phyloP scores from a whole-genome alignment of 2,113 vertebrate species.

The Ranitomeya imitator region DNA sequence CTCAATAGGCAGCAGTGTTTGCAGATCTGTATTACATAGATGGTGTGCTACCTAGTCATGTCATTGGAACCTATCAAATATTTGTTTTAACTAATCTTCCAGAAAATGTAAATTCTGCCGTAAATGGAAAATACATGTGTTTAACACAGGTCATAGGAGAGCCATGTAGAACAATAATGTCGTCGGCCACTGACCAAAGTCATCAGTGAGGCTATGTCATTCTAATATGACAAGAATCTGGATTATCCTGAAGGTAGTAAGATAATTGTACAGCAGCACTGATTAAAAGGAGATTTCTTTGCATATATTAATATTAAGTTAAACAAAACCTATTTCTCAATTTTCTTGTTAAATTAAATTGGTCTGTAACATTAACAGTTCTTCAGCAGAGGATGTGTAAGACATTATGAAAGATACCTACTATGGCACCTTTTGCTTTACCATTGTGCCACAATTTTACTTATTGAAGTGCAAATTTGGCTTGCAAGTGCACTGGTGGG shows the following conservation, averaged over 20 bases:
- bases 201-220: neutral
- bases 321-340: too few relatives aligned
- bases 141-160: neutral
- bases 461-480: too few relatives aligned
- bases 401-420: too few relatives aligned
- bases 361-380: too few relatives aligned
- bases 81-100: conserved; percentile 49
- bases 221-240: neutral
- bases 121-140: conserved; percentile 46
- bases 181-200: neutral
- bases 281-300: neutral
- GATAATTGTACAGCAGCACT: neutral
- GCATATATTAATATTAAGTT: too few relatives aligned
- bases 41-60: conserved; percentile 9
- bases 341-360: too few relatives aligned
- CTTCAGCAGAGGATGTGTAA: too few relatives aligned
- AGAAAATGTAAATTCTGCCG: conserved; percentile 28
- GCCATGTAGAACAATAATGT: neutral
- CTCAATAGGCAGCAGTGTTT: neutral
- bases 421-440: too few relatives aligned
- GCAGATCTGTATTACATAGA: conserved; percentile 22
- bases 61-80: conserved; percentile 18
- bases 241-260: neutral
- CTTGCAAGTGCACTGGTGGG: too few relatives aligned
- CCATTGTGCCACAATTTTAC: too few relatives aligned